phyloP scores from a whole-genome alignment of 2,888 invertebrate genomes.

The Scelioninae gen. 1 region DNA sequence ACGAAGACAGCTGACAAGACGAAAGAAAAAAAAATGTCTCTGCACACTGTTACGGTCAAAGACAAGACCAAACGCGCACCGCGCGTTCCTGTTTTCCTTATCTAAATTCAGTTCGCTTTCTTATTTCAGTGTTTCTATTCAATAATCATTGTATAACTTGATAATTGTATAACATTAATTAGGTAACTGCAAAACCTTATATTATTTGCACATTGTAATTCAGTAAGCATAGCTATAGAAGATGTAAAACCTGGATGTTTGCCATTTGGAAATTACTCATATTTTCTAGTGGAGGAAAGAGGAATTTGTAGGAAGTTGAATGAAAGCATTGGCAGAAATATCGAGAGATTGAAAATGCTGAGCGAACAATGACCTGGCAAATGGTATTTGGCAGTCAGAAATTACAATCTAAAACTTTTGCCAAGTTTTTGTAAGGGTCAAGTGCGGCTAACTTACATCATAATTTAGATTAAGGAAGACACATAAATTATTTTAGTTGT shows the following conservation, averaged over 20 bases:
- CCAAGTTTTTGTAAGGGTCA: conserved; percentile 40
- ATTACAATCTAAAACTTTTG: conserved; percentile 21
- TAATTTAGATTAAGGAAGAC: conserved; percentile 3
- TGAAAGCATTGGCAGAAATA: not conserved
- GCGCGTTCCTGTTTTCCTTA: too few relatives aligned
- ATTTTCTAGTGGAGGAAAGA: not conserved
- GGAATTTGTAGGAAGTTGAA: not conserved
- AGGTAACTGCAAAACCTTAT: too few relatives aligned
- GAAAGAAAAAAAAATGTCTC: conserved; percentile 49
- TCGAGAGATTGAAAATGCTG: conserved; percentile 4
- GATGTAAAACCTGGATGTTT: too few relatives aligned
- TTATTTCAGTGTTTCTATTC: not conserved
- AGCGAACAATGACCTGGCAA: conserved; percentile 29
- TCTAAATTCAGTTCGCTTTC: not conserved
- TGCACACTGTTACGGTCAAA: conserved; percentile 21
- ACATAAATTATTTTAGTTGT: too few relatives aligned
- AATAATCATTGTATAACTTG: not conserved
- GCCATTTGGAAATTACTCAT: too few relatives aligned
- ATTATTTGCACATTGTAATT: too few relatives aligned
- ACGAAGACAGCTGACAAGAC: conserved; percentile 18
- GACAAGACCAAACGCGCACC: not conserved
- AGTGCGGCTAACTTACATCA: conserved; percentile 26
- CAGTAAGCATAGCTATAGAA: too few relatives aligned
- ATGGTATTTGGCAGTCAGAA: conserved; percentile 24
- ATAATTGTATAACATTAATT: too few relatives aligned